Base-by-base conservation (phyloP, 2,797 vertebrate genomes). In the Enteromius afrohamiltoni region DNA sequence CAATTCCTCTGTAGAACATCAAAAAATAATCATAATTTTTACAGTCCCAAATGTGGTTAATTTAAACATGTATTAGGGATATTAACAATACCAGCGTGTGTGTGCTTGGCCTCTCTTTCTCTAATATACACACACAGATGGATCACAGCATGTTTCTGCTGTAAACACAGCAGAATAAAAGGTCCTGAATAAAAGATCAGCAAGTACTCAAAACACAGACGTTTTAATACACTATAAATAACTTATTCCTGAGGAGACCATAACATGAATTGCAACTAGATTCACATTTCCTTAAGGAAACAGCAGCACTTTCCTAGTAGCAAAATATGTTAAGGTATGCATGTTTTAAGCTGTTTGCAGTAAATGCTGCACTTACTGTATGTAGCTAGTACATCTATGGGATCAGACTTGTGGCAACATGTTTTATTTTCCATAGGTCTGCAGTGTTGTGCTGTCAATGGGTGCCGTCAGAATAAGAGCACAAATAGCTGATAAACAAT, bases 171-270 rank as follows among this genome's bases (percentile, higher is more conserved):
- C 65, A 68, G 45, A 79, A 73, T n/a, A n/a, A n/a, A n/a, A n/a
- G n/a, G 65, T 75, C 65, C 26, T 83, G 37, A 58, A 82, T 86
- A 31, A 86, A 84, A 79, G n/a, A 85, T 83, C 73, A 82, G 73
- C 51, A 80, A 60, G 65, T 42, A 62, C 40, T 78, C n/a, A 64
- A 76, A 64, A 68, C 37, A 58, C 19, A 62, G 47, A 26, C 37
- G 13, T 31, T 74, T 76, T 83, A 58, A 78, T 75, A 49, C 74
- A 11, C 19, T 70, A 29, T 79, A 74, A 74, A 81, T 79, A 51
- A 71, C 71, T 74, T 23, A 75, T 51, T 69, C 34, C 19, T 1
- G 17, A 51, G 37, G 23, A 71, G 9, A 83, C 14, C 8, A 3
- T 19, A 11, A 55, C 53, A 42, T 17, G 3, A 26, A 40, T 6